Percentiles rank a stretch among this genome's conserved stretches.
Evolutionary conservation across 2,888 invertebrate species (phyloP).

Genomic region (Leptura quadrifasciata): DNA sequence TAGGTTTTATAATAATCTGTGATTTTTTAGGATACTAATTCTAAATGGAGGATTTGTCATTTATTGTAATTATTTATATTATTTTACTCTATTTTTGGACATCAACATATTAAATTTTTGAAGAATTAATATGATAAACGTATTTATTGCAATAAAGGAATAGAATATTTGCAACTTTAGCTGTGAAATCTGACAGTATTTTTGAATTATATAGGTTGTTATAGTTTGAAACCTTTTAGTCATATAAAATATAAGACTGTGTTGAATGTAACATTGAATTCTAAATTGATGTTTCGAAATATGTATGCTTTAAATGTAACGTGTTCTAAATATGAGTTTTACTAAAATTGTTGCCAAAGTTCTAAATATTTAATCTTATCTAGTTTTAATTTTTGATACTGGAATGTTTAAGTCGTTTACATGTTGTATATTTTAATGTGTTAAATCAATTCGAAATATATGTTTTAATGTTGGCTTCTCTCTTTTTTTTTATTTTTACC

Average conservation of each 20-base stretch:
- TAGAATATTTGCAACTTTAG: neutral
- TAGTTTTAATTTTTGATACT: slow-evolving; percentile 12
- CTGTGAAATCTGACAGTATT: slow-evolving; percentile 1
- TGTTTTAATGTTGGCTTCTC: slow-evolving; percentile 3
- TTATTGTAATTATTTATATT: neutral
- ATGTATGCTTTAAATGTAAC: neutral
- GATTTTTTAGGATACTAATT: neutral
- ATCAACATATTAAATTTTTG: neutral
- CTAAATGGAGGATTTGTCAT: neutral
- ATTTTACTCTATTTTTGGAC: neutral
- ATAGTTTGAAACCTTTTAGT: neutral
- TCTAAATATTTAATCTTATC: neutral
- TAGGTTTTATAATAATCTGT: slow-evolving; percentile 1
- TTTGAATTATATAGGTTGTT: neutral
- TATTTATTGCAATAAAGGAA: slow-evolving; percentile 3
- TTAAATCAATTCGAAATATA: slow-evolving; percentile 11
- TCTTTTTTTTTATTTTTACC: neutral
- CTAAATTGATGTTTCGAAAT: neutral
- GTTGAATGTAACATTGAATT: neutral
- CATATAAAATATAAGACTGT: neutral
- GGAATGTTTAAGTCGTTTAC: neutral
- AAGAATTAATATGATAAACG: neutral
- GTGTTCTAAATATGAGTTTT: neutral
- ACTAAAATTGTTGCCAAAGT: slow-evolving; percentile 15
- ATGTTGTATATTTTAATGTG: slow-evolving; percentile 25